These are phyloP conservation scores for Heliocidaris tuberculata DNA, from an alignment of 35 echinoderm and acorn worm genomes.

Conservation along the genomic window DNA sequence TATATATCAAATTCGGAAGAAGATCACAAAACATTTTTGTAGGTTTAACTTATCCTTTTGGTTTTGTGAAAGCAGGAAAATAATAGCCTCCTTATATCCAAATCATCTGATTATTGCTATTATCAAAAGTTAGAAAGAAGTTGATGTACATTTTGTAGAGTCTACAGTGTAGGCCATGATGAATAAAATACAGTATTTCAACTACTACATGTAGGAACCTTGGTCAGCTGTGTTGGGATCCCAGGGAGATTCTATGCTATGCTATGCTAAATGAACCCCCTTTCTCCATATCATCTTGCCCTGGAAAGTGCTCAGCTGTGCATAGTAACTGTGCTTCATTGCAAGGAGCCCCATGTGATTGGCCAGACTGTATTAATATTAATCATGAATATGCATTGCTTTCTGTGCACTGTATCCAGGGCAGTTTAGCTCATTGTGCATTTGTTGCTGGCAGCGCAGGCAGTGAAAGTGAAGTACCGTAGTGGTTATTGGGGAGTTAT, in stretches of 20 bases:
- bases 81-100: too few species aligned
- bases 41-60: too few species aligned
- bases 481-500: too few species aligned
- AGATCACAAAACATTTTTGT: too few species aligned
- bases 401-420: not conserved
- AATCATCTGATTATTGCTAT: too few species aligned
- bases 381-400: not conserved
- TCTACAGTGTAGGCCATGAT: too few species aligned
- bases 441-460: not conserved
- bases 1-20: too few species aligned
- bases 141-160: too few species aligned
- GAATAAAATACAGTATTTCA: too few species aligned
- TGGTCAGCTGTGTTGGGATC: not conserved
- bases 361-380: not conserved
- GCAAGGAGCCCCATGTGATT: not conserved
- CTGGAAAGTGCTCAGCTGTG: not conserved
- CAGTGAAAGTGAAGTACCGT: too few species aligned
- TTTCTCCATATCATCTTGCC: not conserved
- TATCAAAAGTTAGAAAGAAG: too few species aligned
- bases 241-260: not conserved
- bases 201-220: not conserved
- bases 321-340: not conserved
- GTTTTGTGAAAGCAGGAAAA: too few species aligned
- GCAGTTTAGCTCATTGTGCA: not conserved
- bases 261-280: not conserved